Conservation (phyloP, 2,888 invertebrate species). For the Tachystola acroxantha region DNA sequence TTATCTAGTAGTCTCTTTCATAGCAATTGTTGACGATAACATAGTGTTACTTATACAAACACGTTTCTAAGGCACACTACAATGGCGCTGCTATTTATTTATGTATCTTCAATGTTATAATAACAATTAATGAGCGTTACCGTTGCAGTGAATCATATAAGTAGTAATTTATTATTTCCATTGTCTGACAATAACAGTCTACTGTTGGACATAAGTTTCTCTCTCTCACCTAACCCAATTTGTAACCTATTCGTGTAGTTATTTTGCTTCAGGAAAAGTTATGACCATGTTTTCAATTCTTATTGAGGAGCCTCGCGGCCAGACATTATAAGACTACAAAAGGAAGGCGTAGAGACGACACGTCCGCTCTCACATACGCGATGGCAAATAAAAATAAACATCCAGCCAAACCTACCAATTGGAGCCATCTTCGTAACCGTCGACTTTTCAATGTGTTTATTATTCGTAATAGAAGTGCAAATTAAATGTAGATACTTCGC, state of each 20-base stretch:
- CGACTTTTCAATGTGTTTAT: conserved; percentile 2
- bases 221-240: too few species aligned
- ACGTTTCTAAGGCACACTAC: conserved; percentile 17
- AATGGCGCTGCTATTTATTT: background rate
- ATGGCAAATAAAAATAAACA: conserved; percentile 55
- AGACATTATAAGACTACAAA: conserved; percentile 35
- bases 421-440: conserved; percentile 14
- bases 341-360: conserved; percentile 44
- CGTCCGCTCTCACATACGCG: conserved; percentile 55
- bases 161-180: too few species aligned
- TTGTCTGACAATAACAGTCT: too few species aligned
- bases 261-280: background rate
- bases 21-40: conserved; percentile 35
- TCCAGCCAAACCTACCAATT: conserved; percentile 28
- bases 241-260: background rate
- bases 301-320: conserved; percentile 14
- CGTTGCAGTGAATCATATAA: too few species aligned
- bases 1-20: conserved; percentile 41
- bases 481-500: background rate
- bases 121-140: too few species aligned
- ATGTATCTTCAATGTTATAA: background rate
- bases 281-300: conserved; percentile 9
- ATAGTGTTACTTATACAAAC: conserved; percentile 35
- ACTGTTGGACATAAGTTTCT: too few species aligned
- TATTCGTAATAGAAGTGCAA: background rate